Evolutionary conservation across 1,140 invertebrate genomes (phyloP), one percentile per base, ranked within the genome.

Genomic region (Aradophagus sp.): DNA sequence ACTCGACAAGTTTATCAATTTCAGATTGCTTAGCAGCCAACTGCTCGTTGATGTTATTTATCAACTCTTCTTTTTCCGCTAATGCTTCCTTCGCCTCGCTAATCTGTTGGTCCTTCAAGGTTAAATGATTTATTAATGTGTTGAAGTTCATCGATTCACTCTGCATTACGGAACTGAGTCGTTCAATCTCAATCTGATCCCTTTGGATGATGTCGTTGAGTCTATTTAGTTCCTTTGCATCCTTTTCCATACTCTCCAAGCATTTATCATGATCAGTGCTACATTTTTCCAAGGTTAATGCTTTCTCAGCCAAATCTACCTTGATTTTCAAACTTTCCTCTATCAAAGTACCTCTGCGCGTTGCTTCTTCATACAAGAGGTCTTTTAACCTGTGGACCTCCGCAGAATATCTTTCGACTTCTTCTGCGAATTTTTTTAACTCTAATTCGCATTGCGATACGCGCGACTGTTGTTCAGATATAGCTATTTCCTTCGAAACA

Each of bases 181-280:
- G 35, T 19, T 71, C 53, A 5, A 79, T 41, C 59, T 77, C 75
- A 78, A 82, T n/a, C 47, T 74, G 23, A 66, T 74, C 58, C 2
- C 55, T 47, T 0, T 53, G 47, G 7, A 75, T 68, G 5, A 65
- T 68, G 1, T 55, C 34, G 11, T 52, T 59, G 0, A 75, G 23
- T 38, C 68, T 27, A 7, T 65, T 29, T 12, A 66, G 11, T 36
- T 72, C 68, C 1, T 19, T 7, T 0, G 27, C 38, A n/a, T 27
- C 56, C 11, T 16, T 42, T 2, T 78, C 74, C 15, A 87, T 47
- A 17, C 80, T 78, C 6, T 74, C 68, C 56, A 14, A n/a, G 23
- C 59, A 73, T 4, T 41, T 53, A n/a, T 80, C 59, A 13, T 84
- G 31, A 62, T 77, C 71, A 34, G 73, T 73, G 13, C 74, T 67